Percentiles rank a stretch among this genome's conserved stretches.
Evolutionary conservation across 2,113 vertebrate genomes (phyloP).

Genomic region (Siniperca knerii): DNA sequence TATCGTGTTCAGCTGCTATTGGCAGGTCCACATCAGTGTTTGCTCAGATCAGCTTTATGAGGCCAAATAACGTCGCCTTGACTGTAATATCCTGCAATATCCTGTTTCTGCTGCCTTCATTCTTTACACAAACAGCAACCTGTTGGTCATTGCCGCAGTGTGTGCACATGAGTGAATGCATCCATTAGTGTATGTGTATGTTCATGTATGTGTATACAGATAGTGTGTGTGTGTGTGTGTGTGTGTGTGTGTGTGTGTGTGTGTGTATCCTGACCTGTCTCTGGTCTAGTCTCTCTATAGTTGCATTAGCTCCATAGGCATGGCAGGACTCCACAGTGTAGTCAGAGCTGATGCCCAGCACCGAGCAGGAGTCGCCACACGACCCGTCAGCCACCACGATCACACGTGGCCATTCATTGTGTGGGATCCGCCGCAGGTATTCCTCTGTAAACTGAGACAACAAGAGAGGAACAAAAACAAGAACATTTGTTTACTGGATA

Average conservation of each 20-base stretch:
- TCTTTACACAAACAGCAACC: conserved; percentile 49
- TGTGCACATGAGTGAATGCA: conserved; percentile 20
- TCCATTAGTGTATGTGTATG: conserved; percentile 13
- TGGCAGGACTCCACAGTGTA: conserved; percentile 84
- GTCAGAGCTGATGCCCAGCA: conserved; percentile 84
- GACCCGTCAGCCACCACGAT: conserved; percentile 83
- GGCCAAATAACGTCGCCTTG: conserved; percentile 21
- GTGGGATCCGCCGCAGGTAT: conserved; percentile 79
- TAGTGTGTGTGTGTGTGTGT: background rate
- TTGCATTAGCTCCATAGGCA: conserved; percentile 81
- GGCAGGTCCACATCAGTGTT: conserved; percentile 26
- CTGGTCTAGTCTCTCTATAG: conserved; percentile 84
- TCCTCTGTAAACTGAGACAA: conserved; percentile 79
- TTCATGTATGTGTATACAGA: background rate
- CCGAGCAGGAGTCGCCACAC: conserved; percentile 84
- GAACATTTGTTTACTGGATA: background rate
- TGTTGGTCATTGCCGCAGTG: conserved; percentile 26
- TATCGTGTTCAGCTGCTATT: conserved; percentile 37
- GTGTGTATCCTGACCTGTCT: conserved; percentile 74
- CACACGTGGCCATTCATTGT: conserved; percentile 77
- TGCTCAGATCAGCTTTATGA: conserved; percentile 48
- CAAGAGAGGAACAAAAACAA: background rate
- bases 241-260: background rate
- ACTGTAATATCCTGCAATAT: conserved; percentile 46
- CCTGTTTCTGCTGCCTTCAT: conserved; percentile 42